Percentiles rank a stretch among this genome's conserved stretches.
Evolutionary conservation across 2,888 invertebrate species (phyloP).

Genomic region (Hoplodrina blanda): DNA sequence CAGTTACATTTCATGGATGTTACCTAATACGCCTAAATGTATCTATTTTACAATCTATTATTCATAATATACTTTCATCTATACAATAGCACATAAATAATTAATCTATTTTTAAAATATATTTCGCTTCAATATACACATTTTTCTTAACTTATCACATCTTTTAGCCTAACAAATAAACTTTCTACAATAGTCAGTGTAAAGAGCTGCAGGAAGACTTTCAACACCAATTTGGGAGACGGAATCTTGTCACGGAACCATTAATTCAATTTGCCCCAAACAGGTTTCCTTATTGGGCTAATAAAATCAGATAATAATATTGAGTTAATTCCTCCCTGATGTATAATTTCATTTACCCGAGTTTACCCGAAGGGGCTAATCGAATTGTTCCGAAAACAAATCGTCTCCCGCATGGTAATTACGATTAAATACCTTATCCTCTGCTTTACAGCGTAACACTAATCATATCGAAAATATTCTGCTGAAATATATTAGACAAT

Average conservation of each 20-base stretch:
- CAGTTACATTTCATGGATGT: slow-evolving; percentile 54
- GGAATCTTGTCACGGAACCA: slow-evolving; percentile 36
- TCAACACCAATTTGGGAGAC: slow-evolving; percentile 78
- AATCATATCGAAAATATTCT: slow-evolving; percentile 87
- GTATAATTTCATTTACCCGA: slow-evolving; percentile 48
- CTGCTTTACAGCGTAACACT: slow-evolving; percentile 85
- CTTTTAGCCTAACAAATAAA: slow-evolving; percentile 88
- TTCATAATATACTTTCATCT: slow-evolving; percentile 74
- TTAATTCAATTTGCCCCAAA: slow-evolving; percentile 55
- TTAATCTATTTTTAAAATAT: slow-evolving; percentile 81
- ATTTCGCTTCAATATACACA: slow-evolving; percentile 81
- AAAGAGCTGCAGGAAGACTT: slow-evolving; percentile 91
- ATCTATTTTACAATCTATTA: slow-evolving; percentile 78
- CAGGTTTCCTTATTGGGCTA: slow-evolving; percentile 42
- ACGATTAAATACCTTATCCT: slow-evolving; percentile 81
- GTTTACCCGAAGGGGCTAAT: slow-evolving; percentile 48
- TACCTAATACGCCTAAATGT: slow-evolving; percentile 71
- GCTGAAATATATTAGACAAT: slow-evolving; percentile 84
- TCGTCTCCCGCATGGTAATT: slow-evolving; percentile 76
- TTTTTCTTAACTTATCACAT: slow-evolving; percentile 88
- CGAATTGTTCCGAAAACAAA: slow-evolving; percentile 53
- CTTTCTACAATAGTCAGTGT: slow-evolving; percentile 89
- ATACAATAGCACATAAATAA: slow-evolving; percentile 83
- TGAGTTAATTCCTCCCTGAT: slow-evolving; percentile 46
- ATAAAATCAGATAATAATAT: slow-evolving; percentile 47